Percentiles rank a stretch among this genome's conserved stretches.
Evolutionary conservation across 2,888 invertebrate species (phyloP).

Genomic region (Apamea anceps): DNA sequence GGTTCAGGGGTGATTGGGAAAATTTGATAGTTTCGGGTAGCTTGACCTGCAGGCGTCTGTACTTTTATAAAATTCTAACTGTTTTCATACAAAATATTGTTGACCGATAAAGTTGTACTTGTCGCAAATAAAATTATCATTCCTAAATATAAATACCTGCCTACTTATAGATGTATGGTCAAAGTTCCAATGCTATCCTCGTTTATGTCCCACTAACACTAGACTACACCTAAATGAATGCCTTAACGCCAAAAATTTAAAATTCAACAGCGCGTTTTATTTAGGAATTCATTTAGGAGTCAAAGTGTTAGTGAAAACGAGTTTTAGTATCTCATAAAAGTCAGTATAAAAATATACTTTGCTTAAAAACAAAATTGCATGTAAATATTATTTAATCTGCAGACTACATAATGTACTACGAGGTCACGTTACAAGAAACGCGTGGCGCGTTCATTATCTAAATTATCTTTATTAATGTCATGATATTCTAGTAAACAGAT

Average conservation of each 20-base stretch:
- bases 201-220: background rate
- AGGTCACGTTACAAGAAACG: constrained; percentile 20
- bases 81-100: constrained; percentile 53
- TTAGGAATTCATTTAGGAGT: background rate
- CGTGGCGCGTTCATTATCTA: background rate
- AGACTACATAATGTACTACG: background rate
- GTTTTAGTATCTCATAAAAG: background rate
- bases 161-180: background rate
- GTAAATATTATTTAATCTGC: background rate
- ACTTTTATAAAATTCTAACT: background rate
- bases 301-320: background rate
- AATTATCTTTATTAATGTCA: constrained; percentile 1
- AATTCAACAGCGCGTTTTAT: background rate
- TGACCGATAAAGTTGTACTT: constrained; percentile 48
- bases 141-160: background rate
- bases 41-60: too few relatives aligned
- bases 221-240: background rate
- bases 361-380: background rate
- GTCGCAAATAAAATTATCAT: constrained; percentile 24
- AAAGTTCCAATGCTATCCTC: background rate
- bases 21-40: too few relatives aligned
- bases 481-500: too few relatives aligned
- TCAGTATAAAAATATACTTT: background rate
- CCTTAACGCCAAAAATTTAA: background rate
- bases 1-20: too few relatives aligned